Evolutionary conservation across 2,113 vertebrate species (phyloP), one percentile per base, ranked within the genome.

Genomic region (Lota lota): DNA sequence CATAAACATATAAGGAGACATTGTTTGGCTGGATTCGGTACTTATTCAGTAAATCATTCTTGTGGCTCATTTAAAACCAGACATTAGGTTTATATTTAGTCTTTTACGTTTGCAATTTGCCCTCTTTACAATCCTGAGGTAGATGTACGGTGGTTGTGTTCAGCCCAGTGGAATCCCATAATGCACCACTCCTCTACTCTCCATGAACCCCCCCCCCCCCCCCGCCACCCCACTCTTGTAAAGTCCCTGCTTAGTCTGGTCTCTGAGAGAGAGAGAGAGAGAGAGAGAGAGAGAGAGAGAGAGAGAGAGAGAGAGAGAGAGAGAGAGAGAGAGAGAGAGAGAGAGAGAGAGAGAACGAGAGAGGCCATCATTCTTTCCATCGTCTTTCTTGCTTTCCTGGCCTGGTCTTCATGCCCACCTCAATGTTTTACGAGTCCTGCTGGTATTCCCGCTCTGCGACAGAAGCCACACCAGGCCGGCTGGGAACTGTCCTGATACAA

Each of bases 51-150:
- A 72, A 57, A 4, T 19, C 58, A 70, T 76, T 53, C 68, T 56
- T 76, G 69, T 61, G 70, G 70, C 70, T 50, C 75, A 69, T 73
- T 76, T 65, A 79, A 74, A 87, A 67, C 24, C 66, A 62, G 65
- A 62, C 72, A 79, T 83, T 78, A 73, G 79, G 65, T 69, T 16
- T 72, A 80, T 78, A 77, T 79, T 63, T 83, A 80, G 72, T 61
- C 51, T 71, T 75, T 75, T 76, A 79, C 65, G 50, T 73, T 20
- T 33, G 51, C 65, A 54, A 21, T 80, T 61, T 72, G 21, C 16
- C 64, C 21, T 59, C 51, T 75, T 73, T 63, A 70, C 58, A 62
- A 14, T 61, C 33, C 1, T 10, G 36, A 66, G 70, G 54, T 68
- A 36, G 68, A 78, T 60, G 24, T 60, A 66, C 51, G 56, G 64